Percentiles rank a stretch among this genome's conserved stretches.
Evolutionary conservation across 2,797 vertebrate genomes (phyloP).

Genomic region (Arctocebus calabarensis): DNA sequence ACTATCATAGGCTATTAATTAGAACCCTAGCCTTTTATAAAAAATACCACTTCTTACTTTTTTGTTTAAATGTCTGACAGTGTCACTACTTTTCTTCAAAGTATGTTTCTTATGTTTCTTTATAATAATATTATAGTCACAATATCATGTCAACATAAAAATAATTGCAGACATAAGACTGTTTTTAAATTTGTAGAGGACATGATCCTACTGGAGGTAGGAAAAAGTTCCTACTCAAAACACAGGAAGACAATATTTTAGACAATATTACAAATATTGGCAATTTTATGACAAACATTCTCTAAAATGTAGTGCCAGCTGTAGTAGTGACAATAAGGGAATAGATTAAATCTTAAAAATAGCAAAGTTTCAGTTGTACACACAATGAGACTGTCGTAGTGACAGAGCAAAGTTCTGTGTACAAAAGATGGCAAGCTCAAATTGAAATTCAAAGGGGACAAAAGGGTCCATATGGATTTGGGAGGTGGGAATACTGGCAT

Average conservation of each 20-base stretch:
- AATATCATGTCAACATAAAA: not conserved
- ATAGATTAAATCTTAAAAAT: not conserved
- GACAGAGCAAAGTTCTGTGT: not conserved
- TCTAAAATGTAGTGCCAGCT: not conserved
- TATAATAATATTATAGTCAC: not conserved
- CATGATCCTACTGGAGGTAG: not conserved
- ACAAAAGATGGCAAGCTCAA: not conserved
- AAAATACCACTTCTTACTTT: not conserved
- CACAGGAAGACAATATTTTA: not conserved
- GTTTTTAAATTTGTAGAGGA: not conserved
- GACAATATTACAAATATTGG: too few relatives aligned
- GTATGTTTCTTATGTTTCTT: not conserved
- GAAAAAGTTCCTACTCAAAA: conserved; percentile 18
- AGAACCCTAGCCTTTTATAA: not conserved
- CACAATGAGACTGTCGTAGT: not conserved
- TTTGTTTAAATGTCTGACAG: not conserved
- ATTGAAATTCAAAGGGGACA: not conserved
- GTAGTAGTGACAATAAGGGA: not conserved
- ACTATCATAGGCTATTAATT: not conserved
- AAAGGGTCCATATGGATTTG: not conserved
- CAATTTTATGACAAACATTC: not conserved
- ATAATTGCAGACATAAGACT: not conserved
- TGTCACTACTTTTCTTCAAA: not conserved
- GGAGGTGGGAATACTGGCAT: not conserved
- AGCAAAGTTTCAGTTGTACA: not conserved